A percentile compares a stretch with the other conserved stretches of the same genome.
phyloP scores from a whole-genome alignment of 53 echinoderm and acorn worm genomes.

The Pentamera pediparva region DNA sequence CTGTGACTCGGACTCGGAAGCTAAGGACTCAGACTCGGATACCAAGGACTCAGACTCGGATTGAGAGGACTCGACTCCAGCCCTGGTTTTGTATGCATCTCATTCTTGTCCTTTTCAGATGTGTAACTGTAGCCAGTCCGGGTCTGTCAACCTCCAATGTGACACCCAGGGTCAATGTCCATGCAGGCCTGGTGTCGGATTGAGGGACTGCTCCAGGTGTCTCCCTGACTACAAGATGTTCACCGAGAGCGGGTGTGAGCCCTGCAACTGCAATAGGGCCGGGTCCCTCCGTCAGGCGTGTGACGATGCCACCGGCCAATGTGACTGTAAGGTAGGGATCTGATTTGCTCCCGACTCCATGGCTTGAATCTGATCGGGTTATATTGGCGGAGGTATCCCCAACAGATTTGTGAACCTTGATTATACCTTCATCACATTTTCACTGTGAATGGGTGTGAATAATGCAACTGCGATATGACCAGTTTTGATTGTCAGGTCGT shows the following conservation, averaged over 20 bases:
- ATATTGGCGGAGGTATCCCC: too few relatives aligned
- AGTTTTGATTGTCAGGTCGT: too few relatives aligned
- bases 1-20: too few relatives aligned
- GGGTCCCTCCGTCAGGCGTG: slow-evolving; percentile 54
- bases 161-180: slow-evolving; percentile 58
- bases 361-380: too few relatives aligned
- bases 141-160: slow-evolving; percentile 70
- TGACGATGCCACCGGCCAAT: slow-evolving; percentile 71
- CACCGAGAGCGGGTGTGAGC: slow-evolving; percentile 47
- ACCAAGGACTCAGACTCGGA: too few relatives aligned
- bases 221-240: slow-evolving; percentile 66
- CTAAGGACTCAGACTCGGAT: too few relatives aligned
- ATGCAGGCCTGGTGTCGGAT: slow-evolving; percentile 73
- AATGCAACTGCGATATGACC: too few relatives aligned
- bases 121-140: slow-evolving; percentile 65
- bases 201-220: slow-evolving; percentile 62
- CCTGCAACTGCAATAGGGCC: slow-evolving; percentile 60
- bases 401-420: too few relatives aligned
- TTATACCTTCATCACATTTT: too few relatives aligned
- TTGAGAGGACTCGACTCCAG: too few relatives aligned
- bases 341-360: too few relatives aligned
- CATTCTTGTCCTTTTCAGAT: slow-evolving; percentile 36
- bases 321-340: slow-evolving; percentile 83
- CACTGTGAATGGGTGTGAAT: slow-evolving; percentile 48
- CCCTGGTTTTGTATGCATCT: not conserved